Conservation (phyloP, 2,113 vertebrate genomes). For the Semicossyphus pulcher region DNA sequence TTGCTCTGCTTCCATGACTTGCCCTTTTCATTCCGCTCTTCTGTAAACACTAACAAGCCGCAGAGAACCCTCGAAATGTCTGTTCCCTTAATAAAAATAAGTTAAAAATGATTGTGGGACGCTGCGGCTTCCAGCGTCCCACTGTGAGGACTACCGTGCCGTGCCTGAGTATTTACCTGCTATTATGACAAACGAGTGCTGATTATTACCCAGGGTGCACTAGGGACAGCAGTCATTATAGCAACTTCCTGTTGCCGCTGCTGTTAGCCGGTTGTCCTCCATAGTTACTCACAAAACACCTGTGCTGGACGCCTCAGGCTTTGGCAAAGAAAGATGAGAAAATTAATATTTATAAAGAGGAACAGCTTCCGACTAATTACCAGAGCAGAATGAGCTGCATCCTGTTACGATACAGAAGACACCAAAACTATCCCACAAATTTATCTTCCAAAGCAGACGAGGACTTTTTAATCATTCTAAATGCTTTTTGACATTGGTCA, state of each 20-base stretch:
- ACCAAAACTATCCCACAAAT: neutral
- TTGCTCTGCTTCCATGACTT: conserved; percentile 25
- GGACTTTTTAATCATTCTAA: neutral
- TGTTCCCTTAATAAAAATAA: conserved; percentile 50
- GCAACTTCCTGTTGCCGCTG: conserved; percentile 70
- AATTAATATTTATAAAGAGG: conserved; percentile 71
- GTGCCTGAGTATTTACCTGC: conserved; percentile 74
- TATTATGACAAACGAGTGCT: conserved; percentile 80
- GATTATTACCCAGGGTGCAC: conserved; percentile 82
- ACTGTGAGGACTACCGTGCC: conserved; percentile 45
- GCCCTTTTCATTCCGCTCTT: conserved; percentile 53
- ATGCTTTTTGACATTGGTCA: neutral
- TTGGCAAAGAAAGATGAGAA: conserved; percentile 63
- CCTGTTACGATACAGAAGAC: neutral
- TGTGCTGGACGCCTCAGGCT: conserved; percentile 68
- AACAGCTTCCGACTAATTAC: conserved; percentile 58
- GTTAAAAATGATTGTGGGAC: conserved; percentile 52
- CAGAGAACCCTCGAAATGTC: neutral
- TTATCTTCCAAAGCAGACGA: neutral
- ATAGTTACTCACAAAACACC: conserved; percentile 73
- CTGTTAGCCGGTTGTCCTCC: conserved; percentile 67
- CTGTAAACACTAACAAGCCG: conserved; percentile 52
- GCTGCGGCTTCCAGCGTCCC: conserved; percentile 50
- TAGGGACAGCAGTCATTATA: conserved; percentile 77
- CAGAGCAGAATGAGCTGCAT: conserved; percentile 34